These are phyloP conservation scores for Ichneumoninae sp. DNA, from an alignment of 2,888 invertebrate genomes.

Conservation along the genomic window DNA sequence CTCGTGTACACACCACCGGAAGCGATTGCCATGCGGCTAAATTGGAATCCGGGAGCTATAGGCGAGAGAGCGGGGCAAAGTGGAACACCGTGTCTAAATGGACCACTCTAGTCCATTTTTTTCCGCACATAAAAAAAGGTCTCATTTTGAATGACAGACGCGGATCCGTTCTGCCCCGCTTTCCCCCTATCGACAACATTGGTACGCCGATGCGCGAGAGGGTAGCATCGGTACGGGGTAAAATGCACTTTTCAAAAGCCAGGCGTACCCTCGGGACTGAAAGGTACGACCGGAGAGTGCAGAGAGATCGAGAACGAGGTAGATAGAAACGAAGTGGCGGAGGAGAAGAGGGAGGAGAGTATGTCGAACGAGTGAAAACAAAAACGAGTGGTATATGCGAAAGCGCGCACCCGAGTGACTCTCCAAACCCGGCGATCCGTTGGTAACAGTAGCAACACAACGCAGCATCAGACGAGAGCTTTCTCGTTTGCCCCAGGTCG, in stretches of 20 bases:
- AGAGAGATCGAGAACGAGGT: neutral
- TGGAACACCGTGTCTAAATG: neutral
- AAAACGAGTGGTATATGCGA: constrained; percentile 56
- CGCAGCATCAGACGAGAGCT: constrained; percentile 27
- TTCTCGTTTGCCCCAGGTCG: constrained; percentile 50
- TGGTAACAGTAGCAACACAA: constrained; percentile 46
- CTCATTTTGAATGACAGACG: neutral
- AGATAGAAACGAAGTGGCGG: constrained; percentile 55
- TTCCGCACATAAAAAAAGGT: neutral
- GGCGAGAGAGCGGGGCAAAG: constrained; percentile 12
- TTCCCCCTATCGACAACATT: no score
- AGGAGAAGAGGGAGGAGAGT: neutral
- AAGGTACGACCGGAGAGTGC: constrained; percentile 21
- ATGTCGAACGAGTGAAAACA: constrained; percentile 54
- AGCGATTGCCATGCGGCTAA: constrained; percentile 52
- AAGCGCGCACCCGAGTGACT: constrained; percentile 55
- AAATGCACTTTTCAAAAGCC: constrained; percentile 60
- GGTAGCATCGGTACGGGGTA: constrained; percentile 22
- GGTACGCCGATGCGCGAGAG: neutral
- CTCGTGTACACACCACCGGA: neutral
- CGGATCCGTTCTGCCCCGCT: no score
- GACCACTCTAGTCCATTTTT: neutral
- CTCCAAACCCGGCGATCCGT: constrained; percentile 57
- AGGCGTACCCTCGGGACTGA: constrained; percentile 40
- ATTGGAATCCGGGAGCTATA: constrained; percentile 40